phyloP scores from a whole-genome alignment of 2,113 vertebrate genomes.

The Lepus europaeus region DNA sequence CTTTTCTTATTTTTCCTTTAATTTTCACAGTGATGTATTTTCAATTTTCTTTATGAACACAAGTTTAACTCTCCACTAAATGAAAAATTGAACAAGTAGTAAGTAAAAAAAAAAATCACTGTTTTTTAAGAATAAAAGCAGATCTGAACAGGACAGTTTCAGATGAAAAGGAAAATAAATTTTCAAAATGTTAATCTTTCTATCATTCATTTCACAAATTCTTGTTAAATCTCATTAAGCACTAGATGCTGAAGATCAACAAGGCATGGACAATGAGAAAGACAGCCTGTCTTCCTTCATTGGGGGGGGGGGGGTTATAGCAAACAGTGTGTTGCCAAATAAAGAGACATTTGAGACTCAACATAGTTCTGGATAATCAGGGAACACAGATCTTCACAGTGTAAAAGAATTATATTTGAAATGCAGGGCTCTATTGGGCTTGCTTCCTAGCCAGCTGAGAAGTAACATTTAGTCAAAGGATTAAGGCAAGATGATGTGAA shows the following conservation, averaged over 20 bases:
- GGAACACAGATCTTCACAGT: not conserved
- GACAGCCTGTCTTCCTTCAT: fast-evolving
- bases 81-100: too few relatives aligned
- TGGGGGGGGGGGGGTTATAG: too few relatives aligned
- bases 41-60: too few relatives aligned
- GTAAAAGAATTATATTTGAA: slow-evolving; percentile 21
- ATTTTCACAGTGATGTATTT: too few relatives aligned
- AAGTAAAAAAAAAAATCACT: too few relatives aligned
- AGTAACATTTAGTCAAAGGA: not conserved
- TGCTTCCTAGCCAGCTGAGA: slow-evolving; percentile 47
- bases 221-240: not conserved
- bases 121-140: not conserved
- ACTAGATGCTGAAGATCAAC: not conserved
- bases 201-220: not conserved
- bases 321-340: not conserved
- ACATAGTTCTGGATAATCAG: not conserved
- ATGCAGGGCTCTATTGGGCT: not conserved
- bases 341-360: not conserved
- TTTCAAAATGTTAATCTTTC: not conserved
- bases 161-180: not conserved
- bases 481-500: not conserved
- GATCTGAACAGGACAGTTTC: not conserved
- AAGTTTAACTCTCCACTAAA: too few relatives aligned
- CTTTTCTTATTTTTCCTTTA: too few relatives aligned
- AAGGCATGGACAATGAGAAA: not conserved